Evolutionary conservation across 2,797 vertebrate species (phyloP).

Genomic region (Potorous gilbertii): DNA sequence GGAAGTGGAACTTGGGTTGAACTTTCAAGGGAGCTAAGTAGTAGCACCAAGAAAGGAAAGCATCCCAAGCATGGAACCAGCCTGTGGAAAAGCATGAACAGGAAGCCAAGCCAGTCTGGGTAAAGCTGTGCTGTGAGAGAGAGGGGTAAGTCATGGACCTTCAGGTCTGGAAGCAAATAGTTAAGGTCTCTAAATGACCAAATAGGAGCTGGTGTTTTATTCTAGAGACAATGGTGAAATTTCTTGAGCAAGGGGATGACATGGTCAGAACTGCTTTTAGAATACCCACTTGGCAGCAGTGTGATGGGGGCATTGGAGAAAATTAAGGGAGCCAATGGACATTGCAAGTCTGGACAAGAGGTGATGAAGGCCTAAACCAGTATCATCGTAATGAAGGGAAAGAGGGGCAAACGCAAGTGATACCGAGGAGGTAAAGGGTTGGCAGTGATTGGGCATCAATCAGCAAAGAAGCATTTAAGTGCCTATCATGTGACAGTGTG

Average conservation of each 20-base stretch:
- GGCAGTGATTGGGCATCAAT: neutral
- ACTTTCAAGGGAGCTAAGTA: neutral
- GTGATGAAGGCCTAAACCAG: neutral
- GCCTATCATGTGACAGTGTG: neutral
- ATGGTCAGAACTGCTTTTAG: neutral
- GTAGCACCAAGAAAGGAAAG: neutral
- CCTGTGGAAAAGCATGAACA: neutral
- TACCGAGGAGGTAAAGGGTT: neutral
- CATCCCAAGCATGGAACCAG: neutral
- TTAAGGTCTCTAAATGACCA: neutral
- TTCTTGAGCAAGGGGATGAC: neutral
- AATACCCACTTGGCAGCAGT: neutral
- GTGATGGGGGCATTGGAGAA: neutral
- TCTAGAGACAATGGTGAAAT: neutral
- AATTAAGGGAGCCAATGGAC: neutral
- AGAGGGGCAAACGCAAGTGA: neutral
- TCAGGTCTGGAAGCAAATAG: neutral
- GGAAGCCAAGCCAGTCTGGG: neutral
- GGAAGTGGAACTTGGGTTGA: neutral
- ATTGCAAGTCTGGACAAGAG: neutral
- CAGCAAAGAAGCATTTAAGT: neutral
- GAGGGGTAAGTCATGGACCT: neutral
- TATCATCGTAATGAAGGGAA: neutral
- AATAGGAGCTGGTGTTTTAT: neutral
- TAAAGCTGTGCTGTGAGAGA: neutral